These are phyloP conservation scores for Riparia riparia DNA, from an alignment of 2,113 vertebrate species.

Conservation along the genomic window DNA sequence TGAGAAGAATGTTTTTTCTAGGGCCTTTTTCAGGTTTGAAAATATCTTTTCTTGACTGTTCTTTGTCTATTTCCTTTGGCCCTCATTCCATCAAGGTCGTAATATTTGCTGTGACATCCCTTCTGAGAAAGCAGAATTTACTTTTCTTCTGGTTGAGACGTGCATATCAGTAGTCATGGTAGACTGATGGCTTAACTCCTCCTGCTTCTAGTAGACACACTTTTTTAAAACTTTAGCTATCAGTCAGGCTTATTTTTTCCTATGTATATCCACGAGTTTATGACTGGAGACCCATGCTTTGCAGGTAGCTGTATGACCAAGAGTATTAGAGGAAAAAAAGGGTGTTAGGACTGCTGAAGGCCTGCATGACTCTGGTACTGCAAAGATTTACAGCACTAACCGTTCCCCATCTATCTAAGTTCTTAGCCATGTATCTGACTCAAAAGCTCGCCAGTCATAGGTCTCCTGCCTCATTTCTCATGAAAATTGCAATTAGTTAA, in stretches of 20 bases:
- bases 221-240: not conserved
- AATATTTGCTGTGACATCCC: not conserved
- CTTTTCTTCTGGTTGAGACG: not conserved
- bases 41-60: not conserved
- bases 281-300: not conserved
- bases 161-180: fast-evolving
- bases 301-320: not conserved
- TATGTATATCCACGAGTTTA: not conserved
- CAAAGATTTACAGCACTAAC: not conserved
- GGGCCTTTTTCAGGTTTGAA: not conserved
- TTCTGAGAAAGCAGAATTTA: not conserved
- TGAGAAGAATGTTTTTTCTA: not conserved
- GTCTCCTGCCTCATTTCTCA: not conserved
- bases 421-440: not conserved
- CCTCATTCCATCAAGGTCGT: not conserved
- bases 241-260: not conserved
- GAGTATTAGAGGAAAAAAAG: not conserved
- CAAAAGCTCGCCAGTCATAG: not conserved
- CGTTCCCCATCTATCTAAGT: not conserved
- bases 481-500: not conserved
- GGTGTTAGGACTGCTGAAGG: not conserved
- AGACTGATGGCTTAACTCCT: not conserved
- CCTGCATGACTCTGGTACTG: not conserved
- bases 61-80: not conserved
- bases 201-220: not conserved